Percentiles rank a stretch among this genome's conserved stretches.
These are phyloP conservation scores for Acleris literana DNA, from an alignment of 2,888 invertebrate genomes.

Conservation along the genomic window DNA sequence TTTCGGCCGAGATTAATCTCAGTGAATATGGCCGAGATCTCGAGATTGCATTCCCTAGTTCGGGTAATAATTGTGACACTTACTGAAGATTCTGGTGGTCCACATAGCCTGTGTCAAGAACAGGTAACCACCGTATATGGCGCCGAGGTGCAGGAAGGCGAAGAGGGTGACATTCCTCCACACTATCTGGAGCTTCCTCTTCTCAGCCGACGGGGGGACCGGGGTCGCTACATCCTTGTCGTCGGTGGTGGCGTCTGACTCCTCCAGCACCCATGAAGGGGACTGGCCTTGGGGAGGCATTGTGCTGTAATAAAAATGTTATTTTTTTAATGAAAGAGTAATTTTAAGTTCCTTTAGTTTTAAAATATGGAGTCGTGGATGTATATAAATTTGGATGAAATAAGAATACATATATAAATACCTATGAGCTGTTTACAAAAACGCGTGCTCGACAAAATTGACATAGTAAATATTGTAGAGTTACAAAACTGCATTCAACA, in stretches of 20 bases:
- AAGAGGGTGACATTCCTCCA: conserved; percentile 93
- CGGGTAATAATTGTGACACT: conserved; percentile 52
- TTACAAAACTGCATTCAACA: no score
- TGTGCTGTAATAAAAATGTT: conserved; percentile 43
- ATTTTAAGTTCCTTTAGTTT: background rate
- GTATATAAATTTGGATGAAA: no score
- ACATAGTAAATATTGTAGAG: no score
- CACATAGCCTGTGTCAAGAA: conserved; percentile 89
- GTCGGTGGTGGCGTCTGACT: conserved; percentile 63
- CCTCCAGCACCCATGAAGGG: conserved; percentile 70
- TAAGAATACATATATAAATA: no score
- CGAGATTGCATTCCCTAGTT: no score
- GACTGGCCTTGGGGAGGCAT: conserved; percentile 75
- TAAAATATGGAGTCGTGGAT: no score
- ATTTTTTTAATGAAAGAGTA: background rate
- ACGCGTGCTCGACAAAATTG: no score
- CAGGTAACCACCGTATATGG: conserved; percentile 89
- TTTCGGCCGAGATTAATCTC: no score
- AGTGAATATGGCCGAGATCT: no score
- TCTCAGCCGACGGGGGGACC: conserved; percentile 76
- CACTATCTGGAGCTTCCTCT: conserved; percentile 85
- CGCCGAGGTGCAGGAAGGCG: conserved; percentile 87
- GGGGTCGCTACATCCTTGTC: conserved; percentile 49
- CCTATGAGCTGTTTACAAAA: no score
- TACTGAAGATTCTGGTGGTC: conserved; percentile 87